Evolutionary conservation across 2,113 vertebrate genomes (phyloP).

Genomic region (Nesoenas mayeri): DNA sequence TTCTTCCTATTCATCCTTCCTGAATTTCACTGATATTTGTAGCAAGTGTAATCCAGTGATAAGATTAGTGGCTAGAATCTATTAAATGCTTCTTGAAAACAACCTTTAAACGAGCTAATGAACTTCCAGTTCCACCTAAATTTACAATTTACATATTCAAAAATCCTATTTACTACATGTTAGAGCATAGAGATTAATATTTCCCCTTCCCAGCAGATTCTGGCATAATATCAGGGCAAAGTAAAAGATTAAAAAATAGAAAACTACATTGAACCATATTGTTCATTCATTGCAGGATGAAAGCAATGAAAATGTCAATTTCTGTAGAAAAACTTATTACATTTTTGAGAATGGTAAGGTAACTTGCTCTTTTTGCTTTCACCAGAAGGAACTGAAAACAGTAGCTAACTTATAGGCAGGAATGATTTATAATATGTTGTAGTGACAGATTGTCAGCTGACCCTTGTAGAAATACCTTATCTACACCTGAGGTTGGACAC

Average conservation of each 20-base stretch:
- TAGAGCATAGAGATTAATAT: neutral
- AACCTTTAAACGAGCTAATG: neutral
- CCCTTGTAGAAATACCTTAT: neutral
- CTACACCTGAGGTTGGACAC: neutral
- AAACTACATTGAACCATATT: neutral
- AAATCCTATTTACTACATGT: neutral
- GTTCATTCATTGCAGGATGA: neutral
- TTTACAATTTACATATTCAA: neutral
- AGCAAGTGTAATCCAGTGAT: conserved; percentile 14
- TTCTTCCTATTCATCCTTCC: neutral
- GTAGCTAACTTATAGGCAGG: neutral
- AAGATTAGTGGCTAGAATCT: neutral
- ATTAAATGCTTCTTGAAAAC: neutral
- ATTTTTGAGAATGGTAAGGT: neutral
- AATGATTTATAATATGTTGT: neutral
- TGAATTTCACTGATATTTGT: neutral
- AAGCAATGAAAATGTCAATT: neutral
- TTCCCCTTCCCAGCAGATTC: neutral
- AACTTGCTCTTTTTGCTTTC: neutral
- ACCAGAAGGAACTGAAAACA: neutral
- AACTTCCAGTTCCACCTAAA: neutral
- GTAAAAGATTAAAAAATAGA: neutral
- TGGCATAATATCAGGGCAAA: neutral
- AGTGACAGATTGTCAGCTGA: neutral
- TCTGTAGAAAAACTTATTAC: neutral